Conservation (phyloP, 2,797 vertebrate genomes). For the Ibycter americanus region DNA sequence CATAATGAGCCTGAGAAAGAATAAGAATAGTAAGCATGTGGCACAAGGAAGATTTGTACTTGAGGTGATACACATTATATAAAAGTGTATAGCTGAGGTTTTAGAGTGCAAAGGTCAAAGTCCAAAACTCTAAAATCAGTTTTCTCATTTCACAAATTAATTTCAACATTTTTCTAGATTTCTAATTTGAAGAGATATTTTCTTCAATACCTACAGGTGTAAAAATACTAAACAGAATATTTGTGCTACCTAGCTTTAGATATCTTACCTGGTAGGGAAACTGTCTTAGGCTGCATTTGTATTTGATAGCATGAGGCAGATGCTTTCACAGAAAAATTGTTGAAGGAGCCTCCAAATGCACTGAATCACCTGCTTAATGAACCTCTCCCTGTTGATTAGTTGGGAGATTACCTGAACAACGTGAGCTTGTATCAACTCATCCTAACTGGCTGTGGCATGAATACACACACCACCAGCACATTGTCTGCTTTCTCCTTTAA, state of each 20-base stretch:
- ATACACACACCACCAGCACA: not conserved
- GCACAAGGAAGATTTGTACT: not conserved
- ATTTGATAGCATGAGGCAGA: not conserved
- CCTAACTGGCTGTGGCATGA: not conserved
- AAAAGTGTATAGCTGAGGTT: not conserved
- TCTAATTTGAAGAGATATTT: not conserved
- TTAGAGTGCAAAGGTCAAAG: not conserved
- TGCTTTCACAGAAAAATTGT: not conserved
- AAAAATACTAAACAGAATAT: not conserved
- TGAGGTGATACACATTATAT: not conserved
- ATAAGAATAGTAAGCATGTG: not conserved
- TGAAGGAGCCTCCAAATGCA: not conserved
- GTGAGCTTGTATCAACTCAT: not conserved
- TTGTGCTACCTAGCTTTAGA: not conserved
- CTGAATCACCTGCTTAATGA: not conserved
- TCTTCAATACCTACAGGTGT: not conserved
- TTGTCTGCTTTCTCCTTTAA: not conserved
- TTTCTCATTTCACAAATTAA: not conserved
- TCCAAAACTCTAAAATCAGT: not conserved
- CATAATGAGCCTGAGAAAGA: not conserved
- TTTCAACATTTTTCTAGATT: not conserved
- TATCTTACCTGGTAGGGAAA: not conserved
- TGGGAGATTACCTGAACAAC: not conserved
- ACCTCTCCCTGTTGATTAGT: not conserved
- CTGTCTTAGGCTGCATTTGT: not conserved